phyloP scores from a whole-genome alignment of 2,113 vertebrate genomes.

The Dendrocopos noguchii region DNA sequence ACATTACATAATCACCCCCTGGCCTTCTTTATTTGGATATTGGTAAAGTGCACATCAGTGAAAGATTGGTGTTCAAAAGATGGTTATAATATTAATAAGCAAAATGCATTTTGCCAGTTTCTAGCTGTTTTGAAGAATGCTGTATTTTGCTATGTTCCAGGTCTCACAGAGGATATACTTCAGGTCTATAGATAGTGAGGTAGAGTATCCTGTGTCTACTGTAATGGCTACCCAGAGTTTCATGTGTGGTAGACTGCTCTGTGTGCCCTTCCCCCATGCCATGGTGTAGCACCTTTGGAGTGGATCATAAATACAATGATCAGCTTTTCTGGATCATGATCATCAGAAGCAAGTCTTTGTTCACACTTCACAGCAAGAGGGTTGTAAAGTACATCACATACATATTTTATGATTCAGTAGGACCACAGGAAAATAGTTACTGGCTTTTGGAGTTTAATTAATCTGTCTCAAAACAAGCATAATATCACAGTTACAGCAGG shows the following conservation, averaged over 20 bases:
- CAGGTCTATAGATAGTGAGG: not conserved
- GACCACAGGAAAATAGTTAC: not conserved
- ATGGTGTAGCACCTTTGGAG: not conserved
- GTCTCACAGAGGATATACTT: not conserved
- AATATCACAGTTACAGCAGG: not conserved
- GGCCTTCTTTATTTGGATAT: accelerated
- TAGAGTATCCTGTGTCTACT: not conserved
- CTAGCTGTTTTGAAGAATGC: not conserved
- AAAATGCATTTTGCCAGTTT: not conserved
- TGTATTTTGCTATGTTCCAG: not conserved
- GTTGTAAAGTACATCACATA: not conserved
- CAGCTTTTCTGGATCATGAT: not conserved
- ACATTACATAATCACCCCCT: accelerated
- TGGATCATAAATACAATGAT: not conserved
- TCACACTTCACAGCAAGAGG: not conserved
- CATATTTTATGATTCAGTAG: not conserved
- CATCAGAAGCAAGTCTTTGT: not conserved
- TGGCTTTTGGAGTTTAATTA: not conserved
- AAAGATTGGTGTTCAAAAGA: not conserved
- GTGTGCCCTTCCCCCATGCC: accelerated
- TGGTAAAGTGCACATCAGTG: not conserved
- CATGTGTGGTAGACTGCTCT: accelerated
- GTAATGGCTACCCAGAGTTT: not conserved
- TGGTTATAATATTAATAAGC: not conserved
- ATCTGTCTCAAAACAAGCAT: not conserved